Evolutionary conservation across 2,888 invertebrate genomes (phyloP), one percentile per base, ranked within the genome.

Genomic region (Xylota segnis): DNA sequence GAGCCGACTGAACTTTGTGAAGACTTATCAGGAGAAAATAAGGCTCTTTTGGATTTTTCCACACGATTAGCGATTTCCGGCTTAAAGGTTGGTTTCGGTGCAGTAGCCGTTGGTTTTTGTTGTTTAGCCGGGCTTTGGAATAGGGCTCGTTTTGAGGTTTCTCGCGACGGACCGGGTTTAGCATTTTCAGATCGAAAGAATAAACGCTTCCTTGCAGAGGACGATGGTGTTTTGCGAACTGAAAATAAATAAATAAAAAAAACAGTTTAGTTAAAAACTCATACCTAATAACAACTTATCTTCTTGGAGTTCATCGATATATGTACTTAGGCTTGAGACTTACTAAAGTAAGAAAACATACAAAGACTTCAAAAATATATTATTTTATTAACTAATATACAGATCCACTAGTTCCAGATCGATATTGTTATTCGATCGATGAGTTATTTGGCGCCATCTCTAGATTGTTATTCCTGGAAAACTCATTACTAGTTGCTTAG

Each of bases 61-160:
- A 93, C 90, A 89, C 89, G 93, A 90, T 88, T 94, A 89, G 89
- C 94, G 90, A 70, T 93, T 92, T 83, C 93, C 70, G 89, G 93
- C 90, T 88, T 94, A 75, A 75, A 91, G 74, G 72, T 88, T 63
- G 37, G 91, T 68, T 89, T 92, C 89, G 88, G 88, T 18, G 58
- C 61, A 23, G 65, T 50, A n/a, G 40, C 16, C 72, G 87, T 58
- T 7, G 88, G 14, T 83, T 93, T 93, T 87, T 93, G 94, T 9
- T 89, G 92, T 87, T 93, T 94, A 88, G 94, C 95, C 1, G 96
- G 96, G 90, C 96, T 96, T 88, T 96, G 94, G 88, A 96, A 96
- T 1, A 96, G 91, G 0, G 96, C 96, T 74, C 96, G 93, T 88
- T 96, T 96, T 0, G 95, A 93, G 0, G 94, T 93, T 89, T 95